These are phyloP conservation scores for Oenanthe oenanthe DNA, from an alignment of 2,113 vertebrate genomes.

Conservation along the genomic window DNA sequence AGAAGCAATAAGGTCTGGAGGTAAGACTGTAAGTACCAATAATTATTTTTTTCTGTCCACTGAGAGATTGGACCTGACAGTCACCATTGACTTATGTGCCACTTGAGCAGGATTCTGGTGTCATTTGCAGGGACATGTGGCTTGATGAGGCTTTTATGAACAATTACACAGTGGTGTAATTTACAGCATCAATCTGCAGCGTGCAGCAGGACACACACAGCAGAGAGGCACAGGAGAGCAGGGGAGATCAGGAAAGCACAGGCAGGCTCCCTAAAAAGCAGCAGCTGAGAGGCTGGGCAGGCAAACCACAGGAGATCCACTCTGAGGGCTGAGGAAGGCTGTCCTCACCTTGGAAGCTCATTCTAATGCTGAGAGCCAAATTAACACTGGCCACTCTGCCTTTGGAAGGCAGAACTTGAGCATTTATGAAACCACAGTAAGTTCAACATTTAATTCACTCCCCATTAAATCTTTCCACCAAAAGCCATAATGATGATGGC, in stretches of 20 bases:
- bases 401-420: background rate
- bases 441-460: background rate
- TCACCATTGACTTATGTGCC: background rate
- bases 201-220: background rate
- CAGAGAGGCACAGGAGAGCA: background rate
- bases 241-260: background rate
- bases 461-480: background rate
- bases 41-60: background rate
- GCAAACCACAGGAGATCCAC: background rate
- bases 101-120: conserved; percentile 5
- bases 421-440: background rate
- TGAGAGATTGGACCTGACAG: background rate
- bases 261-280: background rate
- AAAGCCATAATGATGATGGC: conserved; percentile 18
- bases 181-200: background rate
- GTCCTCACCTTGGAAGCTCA: background rate
- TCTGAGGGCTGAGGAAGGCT: background rate
- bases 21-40: background rate
- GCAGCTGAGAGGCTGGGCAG: background rate
- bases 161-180: background rate
- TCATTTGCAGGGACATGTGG: background rate
- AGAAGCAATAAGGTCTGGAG: background rate
- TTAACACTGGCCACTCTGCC: background rate
- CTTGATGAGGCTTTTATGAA: conserved; percentile 24
- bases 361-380: background rate